Evolutionary conservation across 2,888 invertebrate genomes (phyloP), one percentile per base, ranked within the genome.

Genomic region (Morpho achilles): DNA sequence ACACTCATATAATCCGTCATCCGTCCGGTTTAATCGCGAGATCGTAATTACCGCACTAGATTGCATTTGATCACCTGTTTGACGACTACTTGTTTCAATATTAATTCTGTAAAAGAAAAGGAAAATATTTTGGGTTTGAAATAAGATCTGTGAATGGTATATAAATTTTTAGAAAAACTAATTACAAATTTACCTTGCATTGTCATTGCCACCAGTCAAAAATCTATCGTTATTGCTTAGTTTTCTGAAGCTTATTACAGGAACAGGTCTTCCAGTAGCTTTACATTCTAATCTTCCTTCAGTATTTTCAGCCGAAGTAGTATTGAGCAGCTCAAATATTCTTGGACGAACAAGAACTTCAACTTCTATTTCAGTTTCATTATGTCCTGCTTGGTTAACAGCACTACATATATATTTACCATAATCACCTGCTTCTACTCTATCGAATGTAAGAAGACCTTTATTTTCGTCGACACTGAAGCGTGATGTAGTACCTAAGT

Each of bases 1-100:
- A 76, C 98, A 98, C 75, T 95, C 96, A 78, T 98, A 98, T 7
- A 98, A 90, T 0, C 97, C 98, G 79, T 98, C 98, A 79, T 98
- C 96, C 3, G 92, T 91, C 62, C 95, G 91, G 54, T 92, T 91
- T 9, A 95, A 74, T 53, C 93, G 92, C 0, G 91, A 78, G 68
- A 98, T 95, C 43, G 92, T 93, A 61, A 98, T 84, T 2, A 92
- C 93, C 39, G 94, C 96, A 53, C 92, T 90, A 1, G 88, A 81
- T 65, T 89, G 82, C 80, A 89, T 88, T 67, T 89, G 89, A 68
- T 90, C 90, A 32, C 90, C 90, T 32, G 80, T 83, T 67, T 78
- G 81, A n/a, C 68, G 84, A 72, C 53, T 85, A 71, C 72, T 93
- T 82, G 75, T 93, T 73, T 90, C 93, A 45, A 96, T 80, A 0